A percentile compares a stretch with the other conserved stretches of the same genome.
Evolutionary conservation across 2,113 vertebrate species (phyloP).

Genomic region (Pungitius pungitius): DNA sequence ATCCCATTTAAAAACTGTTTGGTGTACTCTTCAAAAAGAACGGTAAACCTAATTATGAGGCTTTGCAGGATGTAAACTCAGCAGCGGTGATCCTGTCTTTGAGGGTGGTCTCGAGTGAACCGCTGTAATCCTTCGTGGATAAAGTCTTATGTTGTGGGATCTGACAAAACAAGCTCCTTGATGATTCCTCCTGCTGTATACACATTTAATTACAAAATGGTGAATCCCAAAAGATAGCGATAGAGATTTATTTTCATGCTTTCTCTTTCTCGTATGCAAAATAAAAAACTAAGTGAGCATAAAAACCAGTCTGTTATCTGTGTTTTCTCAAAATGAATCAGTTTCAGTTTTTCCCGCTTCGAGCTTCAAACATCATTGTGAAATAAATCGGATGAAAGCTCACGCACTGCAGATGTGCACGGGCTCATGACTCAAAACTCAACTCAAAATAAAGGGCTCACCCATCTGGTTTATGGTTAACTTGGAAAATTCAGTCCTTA

Average conservation of each 20-base stretch:
- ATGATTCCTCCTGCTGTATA: conserved; percentile 31
- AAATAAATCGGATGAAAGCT: background rate
- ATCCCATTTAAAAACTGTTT: conserved; percentile 35
- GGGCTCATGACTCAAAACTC: too few species aligned
- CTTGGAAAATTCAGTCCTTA: background rate
- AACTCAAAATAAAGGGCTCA: background rate
- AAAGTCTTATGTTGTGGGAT: conserved; percentile 20
- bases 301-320: conserved; percentile 1
- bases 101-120: conserved; percentile 12
- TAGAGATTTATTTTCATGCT: conserved; percentile 17
- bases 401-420: background rate
- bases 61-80: conserved; percentile 33
- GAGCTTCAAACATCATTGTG: background rate
- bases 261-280: background rate
- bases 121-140: conserved; percentile 7
- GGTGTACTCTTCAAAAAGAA: conserved; percentile 25
- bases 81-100: conserved; percentile 11
- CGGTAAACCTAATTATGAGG: conserved; percentile 21
- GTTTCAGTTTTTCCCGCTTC: background rate
- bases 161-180: conserved; percentile 29
- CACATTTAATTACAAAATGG: background rate
- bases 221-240: background rate
- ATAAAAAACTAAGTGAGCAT: rapidly evolving
- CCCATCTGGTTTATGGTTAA: conserved; percentile 27
- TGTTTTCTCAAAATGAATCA: conserved; percentile 1